Percentiles rank a stretch among this genome's conserved stretches.
Evolutionary conservation across 64 coral and sea anemone species (phyloP).

Genomic region (Pachyseris speciosa): DNA sequence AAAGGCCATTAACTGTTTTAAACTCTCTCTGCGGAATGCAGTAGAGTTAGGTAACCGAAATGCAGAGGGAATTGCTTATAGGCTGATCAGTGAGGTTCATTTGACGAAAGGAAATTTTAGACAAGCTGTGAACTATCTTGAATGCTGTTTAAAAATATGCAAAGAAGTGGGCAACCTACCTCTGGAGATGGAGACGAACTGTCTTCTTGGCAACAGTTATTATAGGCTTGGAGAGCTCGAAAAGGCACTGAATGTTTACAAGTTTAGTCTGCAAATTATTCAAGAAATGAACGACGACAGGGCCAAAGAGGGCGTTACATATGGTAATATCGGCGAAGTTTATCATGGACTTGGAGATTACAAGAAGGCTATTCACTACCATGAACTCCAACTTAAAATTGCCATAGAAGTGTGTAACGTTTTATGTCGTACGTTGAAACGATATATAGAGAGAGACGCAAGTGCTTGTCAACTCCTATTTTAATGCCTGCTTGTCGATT

Average conservation of each 20-base stretch:
- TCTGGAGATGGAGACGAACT: too few relatives aligned
- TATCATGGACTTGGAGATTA: too few relatives aligned
- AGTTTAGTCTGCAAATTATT: background rate
- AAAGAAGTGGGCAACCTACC: background rate
- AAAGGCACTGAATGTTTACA: background rate
- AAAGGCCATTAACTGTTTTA: background rate
- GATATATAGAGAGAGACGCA: too few relatives aligned
- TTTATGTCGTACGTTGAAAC: too few relatives aligned
- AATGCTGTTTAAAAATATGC: background rate
- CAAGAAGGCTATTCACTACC: background rate
- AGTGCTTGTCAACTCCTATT: too few relatives aligned
- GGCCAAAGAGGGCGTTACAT: too few relatives aligned
- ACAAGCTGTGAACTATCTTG: background rate
- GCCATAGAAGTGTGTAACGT: too few relatives aligned
- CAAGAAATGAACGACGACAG: background rate
- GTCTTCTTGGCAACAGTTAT: background rate
- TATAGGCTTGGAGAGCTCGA: background rate
- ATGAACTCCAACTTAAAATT: background rate
- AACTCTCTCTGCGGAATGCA: background rate
- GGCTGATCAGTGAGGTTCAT: background rate
- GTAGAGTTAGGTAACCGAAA: background rate
- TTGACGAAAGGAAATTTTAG: background rate
- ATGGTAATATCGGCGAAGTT: too few relatives aligned
- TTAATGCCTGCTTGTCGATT: too few relatives aligned
- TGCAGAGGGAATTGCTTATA: background rate